A percentile compares a stretch with the other conserved stretches of the same genome.
phyloP scores from a whole-genome alignment of 2,113 vertebrate species.

The Gambusia holbrooki region DNA sequence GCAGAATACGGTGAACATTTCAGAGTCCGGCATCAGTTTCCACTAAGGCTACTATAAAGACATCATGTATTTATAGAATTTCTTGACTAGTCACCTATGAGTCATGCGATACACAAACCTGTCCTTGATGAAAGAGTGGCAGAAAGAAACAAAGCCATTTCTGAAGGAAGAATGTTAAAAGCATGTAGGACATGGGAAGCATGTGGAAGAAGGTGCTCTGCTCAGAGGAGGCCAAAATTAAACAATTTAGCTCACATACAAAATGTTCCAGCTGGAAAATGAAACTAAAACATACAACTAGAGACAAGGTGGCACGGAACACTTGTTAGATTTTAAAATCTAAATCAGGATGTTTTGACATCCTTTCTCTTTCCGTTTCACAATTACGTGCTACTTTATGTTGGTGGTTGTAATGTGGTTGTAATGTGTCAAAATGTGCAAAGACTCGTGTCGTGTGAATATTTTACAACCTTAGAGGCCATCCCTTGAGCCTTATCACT shows the following conservation, averaged over 20 bases:
- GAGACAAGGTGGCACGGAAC: neutral
- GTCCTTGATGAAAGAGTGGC: no score
- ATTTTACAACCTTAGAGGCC: neutral
- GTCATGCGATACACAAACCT: no score
- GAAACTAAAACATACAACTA: neutral
- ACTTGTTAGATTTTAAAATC: neutral
- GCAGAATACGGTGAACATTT: slow-evolving; percentile 26
- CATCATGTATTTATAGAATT: neutral
- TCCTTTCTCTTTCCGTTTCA: neutral
- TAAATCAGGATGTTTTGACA: neutral
- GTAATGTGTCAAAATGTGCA: neutral
- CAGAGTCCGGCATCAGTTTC: neutral
- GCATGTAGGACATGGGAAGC: no score
- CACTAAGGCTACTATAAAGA: slow-evolving; percentile 7
- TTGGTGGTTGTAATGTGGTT: neutral
- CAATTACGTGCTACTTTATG: neutral
- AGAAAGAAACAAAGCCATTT: no score
- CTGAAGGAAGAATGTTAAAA: no score
- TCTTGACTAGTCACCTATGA: no score
- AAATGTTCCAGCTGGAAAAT: neutral
- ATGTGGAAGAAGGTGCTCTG: no score
- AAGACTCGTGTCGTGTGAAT: neutral
- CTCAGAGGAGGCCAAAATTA: no score
- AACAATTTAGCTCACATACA: no score
- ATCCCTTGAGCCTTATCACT: slow-evolving; percentile 1